Conservation (phyloP, 2,888 invertebrate genomes). For the Smittia sp. region DNA sequence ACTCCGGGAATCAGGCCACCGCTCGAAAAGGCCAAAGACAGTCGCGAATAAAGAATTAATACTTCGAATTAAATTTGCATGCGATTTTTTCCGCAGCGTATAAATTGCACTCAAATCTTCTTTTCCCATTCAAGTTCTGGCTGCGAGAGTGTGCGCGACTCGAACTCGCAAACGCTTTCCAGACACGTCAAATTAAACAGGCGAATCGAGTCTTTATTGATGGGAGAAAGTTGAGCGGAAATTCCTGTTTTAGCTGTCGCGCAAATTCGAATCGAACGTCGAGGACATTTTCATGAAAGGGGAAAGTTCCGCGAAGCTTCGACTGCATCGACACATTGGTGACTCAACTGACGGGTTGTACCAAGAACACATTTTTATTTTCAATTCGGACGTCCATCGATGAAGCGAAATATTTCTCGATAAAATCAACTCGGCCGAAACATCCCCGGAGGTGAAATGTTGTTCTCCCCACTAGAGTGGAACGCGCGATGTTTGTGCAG, state of each 20-base stretch:
- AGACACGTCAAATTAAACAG: too few species aligned
- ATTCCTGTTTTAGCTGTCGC: neutral
- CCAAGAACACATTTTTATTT: too few species aligned
- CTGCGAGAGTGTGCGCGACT: neutral
- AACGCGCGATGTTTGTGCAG: constrained; percentile 12
- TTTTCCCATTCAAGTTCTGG: neutral
- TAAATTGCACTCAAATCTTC: constrained; percentile 4
- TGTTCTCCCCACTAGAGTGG: constrained; percentile 26
- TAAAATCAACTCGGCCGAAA: constrained; percentile 3
- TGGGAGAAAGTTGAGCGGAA: neutral
- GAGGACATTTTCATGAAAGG: too few species aligned
- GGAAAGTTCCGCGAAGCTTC: too few species aligned
- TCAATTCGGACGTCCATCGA: neutral
- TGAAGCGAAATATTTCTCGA: neutral
- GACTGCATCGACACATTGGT: too few species aligned
- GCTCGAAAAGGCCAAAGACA: neutral
- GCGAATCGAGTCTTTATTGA: too few species aligned
- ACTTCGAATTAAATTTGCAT: constrained; percentile 3
- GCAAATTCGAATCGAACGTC: too few species aligned
- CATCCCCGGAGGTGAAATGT: constrained; percentile 34
- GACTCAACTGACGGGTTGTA: too few species aligned
- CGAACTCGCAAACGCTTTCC: too few species aligned
- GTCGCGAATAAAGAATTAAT: neutral
- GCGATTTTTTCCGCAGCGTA: neutral
- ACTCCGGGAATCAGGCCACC: neutral